Base-by-base conservation (phyloP, 1,140 invertebrate genomes). In the Zaprionus tsacasi region DNA sequence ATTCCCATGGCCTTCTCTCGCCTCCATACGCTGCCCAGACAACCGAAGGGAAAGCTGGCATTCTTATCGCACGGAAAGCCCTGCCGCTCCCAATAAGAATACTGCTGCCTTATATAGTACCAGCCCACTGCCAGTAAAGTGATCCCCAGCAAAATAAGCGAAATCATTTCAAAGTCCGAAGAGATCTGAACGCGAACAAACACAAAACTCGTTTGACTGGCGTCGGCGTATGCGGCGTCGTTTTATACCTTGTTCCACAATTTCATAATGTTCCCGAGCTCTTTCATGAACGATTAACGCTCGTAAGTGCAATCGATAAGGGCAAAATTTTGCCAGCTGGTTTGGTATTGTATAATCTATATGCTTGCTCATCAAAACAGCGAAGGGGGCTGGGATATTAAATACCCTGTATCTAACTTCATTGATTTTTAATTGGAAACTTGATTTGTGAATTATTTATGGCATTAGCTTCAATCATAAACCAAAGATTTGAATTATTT, bases 11-110 rank as follows among this genome's bases (percentile, higher is more conserved):
- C 70, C 67, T 80, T 80, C 64, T 89, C 74, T 13, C 15, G 58
- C 5, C 70, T 60, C 69, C 81, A 79, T 0, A 82, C 73, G n/a
- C 74, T 70, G 56, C 43, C 58, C 57, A 92, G 12, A 15, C 87
- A 91, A 3, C 91, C 91, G n/a, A 85, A 82, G 1, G 92, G 91
- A 59, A 92, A 79, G 1, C 60, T 50, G 5, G 76, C 63, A 15
- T 67, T 55, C 11, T 63, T 64, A 48, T 91, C 80, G 17, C 45
- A 68, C 0, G 88, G 82, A 60, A 92, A 82, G 5, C 81, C 85
- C 0, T 52, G 70, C 0, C 80, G 78, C 43, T 78, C 65, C 91
- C 91, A 92, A 48, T 76, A 82, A 1, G 78, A 64, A 45, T 91
- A 91, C 6, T 78, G 79, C 10, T 81, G 77, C 40, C 72, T 80